Evolutionary conservation across 2,888 invertebrate genomes (phyloP), one percentile per base, ranked within the genome.

Genomic region (Acanthosepion lycidas): DNA sequence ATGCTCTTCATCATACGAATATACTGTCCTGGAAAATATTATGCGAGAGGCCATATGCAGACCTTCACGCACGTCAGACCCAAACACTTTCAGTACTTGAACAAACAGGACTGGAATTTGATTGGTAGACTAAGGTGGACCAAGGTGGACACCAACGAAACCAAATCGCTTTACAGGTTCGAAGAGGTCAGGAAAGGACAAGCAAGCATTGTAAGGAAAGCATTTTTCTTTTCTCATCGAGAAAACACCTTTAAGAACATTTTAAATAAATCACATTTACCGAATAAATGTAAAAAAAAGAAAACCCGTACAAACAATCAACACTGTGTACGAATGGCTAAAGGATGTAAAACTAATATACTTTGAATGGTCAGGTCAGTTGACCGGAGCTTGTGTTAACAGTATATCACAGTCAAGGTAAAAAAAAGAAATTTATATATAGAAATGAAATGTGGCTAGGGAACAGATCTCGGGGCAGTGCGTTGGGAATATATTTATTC

Each of bases 331-430:
- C 18, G 15, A n/a, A n/a, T 33, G 78, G 78, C n/a, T 20, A 78
- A 78, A 78, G 78, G 33, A 78, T 78, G 78, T 18, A n/a, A 12
- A 78, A 78, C 78, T 78, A 78, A 78, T 33, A 78, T 18, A 1
- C n/a, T 78, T n/a, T 78, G n/a, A 78, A 78, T 78, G 78, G 78
- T n/a, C 78, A 78, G 33, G 78, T 78, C 78, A 78, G 78, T n/a
- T 78, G 78, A 78, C 78, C 78, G 78, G n/a, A 78, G 78, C 78
- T 78, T n/a, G 78, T 78, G 78, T 33, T 4, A 12, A 78, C 78
- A 8, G 78, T 78, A 78, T 78, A 78, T 78, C 78, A 78, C n/a
- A 78, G 78, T n/a, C n/a, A 78, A n/a, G 33, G n/a, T 26, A 59
- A 59, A 59, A 15, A 59, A 59, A 59, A 18, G 20, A 55, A 59